These are phyloP conservation scores for Piprites chloris DNA, from an alignment of 2,113 vertebrate genomes.

Conservation along the genomic window DNA sequence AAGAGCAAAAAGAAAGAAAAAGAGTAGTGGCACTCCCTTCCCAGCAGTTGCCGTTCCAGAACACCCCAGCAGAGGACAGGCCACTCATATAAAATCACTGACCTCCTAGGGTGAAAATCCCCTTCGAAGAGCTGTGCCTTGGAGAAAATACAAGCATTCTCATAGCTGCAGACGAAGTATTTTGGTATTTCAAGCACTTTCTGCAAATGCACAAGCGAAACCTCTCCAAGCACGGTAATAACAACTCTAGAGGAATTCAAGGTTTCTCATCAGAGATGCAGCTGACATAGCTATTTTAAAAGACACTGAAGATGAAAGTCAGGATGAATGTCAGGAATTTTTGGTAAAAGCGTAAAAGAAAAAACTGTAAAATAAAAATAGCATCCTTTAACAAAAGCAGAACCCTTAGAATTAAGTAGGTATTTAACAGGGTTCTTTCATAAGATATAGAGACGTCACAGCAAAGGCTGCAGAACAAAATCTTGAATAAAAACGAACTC, in stretches of 20 bases:
- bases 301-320: not conserved
- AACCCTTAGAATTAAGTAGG: not conserved
- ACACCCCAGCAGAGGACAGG: slow-evolving; percentile 65
- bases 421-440: not conserved
- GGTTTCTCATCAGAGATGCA: not conserved
- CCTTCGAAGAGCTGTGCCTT: not conserved
- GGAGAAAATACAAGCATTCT: not conserved
- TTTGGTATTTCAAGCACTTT: not conserved
- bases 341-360: not conserved
- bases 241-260: not conserved
- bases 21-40: accelerated
- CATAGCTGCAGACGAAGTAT: not conserved
- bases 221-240: not conserved
- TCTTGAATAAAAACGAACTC: not conserved
- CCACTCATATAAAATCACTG: not conserved
- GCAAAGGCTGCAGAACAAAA: not conserved
- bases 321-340: not conserved
- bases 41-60: not conserved
- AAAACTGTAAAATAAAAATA: not conserved
- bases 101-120: not conserved
- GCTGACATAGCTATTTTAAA: not conserved
- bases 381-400: not conserved
- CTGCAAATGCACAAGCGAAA: not conserved
- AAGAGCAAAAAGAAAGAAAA: not conserved
- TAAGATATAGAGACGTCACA: not conserved